These are phyloP conservation scores for Cheumatopsyche charites DNA, from an alignment of 1,140 invertebrate genomes.

Conservation along the genomic window DNA sequence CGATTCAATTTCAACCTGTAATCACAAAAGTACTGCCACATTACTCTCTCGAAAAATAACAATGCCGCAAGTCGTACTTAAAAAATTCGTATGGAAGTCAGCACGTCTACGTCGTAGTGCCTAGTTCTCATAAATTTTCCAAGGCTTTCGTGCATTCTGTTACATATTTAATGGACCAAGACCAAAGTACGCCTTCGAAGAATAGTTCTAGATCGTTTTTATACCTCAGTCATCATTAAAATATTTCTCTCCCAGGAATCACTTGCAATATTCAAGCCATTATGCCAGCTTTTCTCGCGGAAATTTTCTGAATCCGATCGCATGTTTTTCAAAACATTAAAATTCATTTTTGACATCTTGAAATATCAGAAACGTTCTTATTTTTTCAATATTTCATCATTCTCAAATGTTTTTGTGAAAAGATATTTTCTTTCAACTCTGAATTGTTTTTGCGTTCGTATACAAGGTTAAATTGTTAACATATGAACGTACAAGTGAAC, in stretches of 20 bases:
- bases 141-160: constrained; percentile 11
- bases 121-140: neutral
- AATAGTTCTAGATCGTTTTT: neutral
- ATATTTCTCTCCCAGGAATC: neutral
- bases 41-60: too few relatives aligned
- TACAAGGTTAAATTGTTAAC: too few relatives aligned
- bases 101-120: neutral
- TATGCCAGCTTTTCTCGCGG: neutral
- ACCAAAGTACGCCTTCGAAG: neutral
- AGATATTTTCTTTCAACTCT: too few relatives aligned
- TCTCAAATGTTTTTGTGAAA: too few relatives aligned
- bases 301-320: neutral
- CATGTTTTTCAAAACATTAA: too few relatives aligned
- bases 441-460: too few relatives aligned
- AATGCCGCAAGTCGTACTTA: neutral
- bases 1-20: too few relatives aligned
- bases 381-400: too few relatives aligned
- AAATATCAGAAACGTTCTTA: too few relatives aligned
- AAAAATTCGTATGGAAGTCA: constrained; percentile 1
- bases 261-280: neutral
- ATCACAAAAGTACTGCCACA: too few relatives aligned
- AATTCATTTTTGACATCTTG: too few relatives aligned
- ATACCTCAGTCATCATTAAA: neutral
- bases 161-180: constrained; percentile 15
- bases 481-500: too few relatives aligned